phyloP scores from a whole-genome alignment of 2,888 invertebrate species.

The Argyresthia goedartella region DNA sequence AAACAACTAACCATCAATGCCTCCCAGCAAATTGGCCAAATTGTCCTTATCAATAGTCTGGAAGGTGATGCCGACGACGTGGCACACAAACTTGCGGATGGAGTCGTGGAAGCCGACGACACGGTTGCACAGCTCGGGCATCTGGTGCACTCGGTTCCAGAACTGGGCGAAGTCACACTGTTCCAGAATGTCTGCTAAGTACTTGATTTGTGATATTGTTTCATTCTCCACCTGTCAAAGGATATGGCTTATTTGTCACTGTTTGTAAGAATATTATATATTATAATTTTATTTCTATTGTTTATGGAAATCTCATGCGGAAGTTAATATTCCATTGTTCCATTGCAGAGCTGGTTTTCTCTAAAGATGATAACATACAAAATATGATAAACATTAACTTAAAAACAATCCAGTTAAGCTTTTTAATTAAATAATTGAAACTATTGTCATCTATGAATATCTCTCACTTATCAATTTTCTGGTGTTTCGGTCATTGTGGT shows the following conservation, averaged over 20 bases:
- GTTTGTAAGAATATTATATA: no score
- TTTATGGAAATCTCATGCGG: no score
- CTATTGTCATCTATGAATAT: no score
- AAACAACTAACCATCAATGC: slow-evolving; percentile 80
- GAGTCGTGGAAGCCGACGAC: slow-evolving; percentile 95
- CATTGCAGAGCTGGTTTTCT: no score
- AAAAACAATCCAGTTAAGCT: no score
- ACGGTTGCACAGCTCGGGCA: slow-evolving; percentile 81
- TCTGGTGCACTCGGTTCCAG: slow-evolving; percentile 85
- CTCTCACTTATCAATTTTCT: no score
- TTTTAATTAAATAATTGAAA: no score
- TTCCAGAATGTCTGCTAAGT: slow-evolving; percentile 91
- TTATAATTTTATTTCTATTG: no score
- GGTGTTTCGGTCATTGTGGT: no score
- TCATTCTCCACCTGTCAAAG: slow-evolving; percentile 81
- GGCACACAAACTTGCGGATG: slow-evolving; percentile 96
- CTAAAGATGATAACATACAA: no score
- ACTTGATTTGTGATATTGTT: slow-evolving; percentile 89
- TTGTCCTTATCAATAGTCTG: slow-evolving; percentile 90
- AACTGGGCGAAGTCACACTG: slow-evolving; percentile 93
- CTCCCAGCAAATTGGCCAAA: slow-evolving; percentile 88
- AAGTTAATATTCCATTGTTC: no score
- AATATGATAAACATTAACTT: no score
- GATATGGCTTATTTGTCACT: not conserved
- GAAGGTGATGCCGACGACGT: slow-evolving; percentile 97